These are phyloP conservation scores for Campoletis raptor DNA, from an alignment of 2,888 invertebrate genomes.

Conservation along the genomic window DNA sequence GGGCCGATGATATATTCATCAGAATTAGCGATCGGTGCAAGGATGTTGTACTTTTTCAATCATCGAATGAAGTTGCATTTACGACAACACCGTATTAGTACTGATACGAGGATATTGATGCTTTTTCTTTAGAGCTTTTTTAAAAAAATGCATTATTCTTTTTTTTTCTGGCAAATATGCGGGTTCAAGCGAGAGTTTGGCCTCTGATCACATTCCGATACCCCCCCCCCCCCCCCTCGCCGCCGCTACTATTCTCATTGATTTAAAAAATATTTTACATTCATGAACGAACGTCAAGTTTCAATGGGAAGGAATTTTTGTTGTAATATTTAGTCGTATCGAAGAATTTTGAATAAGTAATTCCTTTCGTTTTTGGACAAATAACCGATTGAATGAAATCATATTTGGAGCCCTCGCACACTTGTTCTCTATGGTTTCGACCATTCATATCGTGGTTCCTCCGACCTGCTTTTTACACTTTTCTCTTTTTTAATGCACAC, in stretches of 20 bases:
- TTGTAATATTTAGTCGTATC: neutral
- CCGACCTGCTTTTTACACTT: neutral
- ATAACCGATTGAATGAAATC: neutral
- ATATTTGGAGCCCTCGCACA: conserved; percentile 5
- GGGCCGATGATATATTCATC: conserved; percentile 44
- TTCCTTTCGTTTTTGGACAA: conserved; percentile 7
- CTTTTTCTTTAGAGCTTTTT: neutral
- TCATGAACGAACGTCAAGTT: neutral
- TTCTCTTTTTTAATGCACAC: conserved; percentile 33
- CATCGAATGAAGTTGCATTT: conserved; percentile 61
- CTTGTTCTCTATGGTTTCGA: neutral
- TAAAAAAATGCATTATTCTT: neutral
- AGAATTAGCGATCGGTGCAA: conserved; percentile 44
- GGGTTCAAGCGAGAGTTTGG: conserved; percentile 20
- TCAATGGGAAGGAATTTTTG: neutral
- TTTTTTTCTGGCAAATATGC: neutral
- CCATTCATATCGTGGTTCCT: neutral
- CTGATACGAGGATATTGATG: conserved; percentile 36
- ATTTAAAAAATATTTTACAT: neutral
- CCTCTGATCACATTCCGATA: neutral
- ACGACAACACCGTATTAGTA: conserved; percentile 29
- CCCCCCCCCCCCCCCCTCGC: neutral
- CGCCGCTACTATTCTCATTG: neutral
- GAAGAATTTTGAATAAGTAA: neutral
- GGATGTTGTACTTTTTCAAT: conserved; percentile 63